Conservation (phyloP, 2,888 invertebrate species). For the Dicycla oo region DNA sequence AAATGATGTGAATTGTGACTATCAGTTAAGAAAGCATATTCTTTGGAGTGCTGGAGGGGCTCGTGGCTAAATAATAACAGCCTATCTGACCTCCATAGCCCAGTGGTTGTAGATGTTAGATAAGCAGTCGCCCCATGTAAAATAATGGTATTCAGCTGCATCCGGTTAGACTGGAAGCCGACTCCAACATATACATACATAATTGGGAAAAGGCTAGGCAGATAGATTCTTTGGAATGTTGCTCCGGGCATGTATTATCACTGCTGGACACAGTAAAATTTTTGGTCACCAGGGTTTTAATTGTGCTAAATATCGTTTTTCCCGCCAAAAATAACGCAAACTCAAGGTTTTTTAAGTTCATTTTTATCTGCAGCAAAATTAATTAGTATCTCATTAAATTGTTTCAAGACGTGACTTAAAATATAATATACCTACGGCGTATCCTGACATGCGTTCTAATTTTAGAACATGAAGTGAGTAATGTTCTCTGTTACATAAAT, state of each 20-base stretch:
- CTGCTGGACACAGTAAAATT: not conserved
- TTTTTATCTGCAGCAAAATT: not conserved
- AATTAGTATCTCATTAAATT: no score
- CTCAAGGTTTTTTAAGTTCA: not conserved
- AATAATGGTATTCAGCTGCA: no score
- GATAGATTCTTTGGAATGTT: not conserved
- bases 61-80: no score
- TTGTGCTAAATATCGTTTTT: not conserved
- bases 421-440: not conserved
- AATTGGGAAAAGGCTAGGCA: no score
- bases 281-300: not conserved
- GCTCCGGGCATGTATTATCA: not conserved
- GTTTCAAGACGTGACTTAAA: not conserved
- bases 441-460: not conserved
- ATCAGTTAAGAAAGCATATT: not conserved
- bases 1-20: not conserved
- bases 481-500: not conserved
- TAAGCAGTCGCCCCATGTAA: no score
- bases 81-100: no score
- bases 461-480: not conserved
- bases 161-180: no score
- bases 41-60: no score
- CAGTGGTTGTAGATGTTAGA: no score
- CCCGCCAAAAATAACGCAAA: not conserved
- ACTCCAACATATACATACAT: no score